These are phyloP conservation scores for Gopherus evgoodei DNA, from an alignment of 2,113 vertebrate genomes.

Conservation along the genomic window DNA sequence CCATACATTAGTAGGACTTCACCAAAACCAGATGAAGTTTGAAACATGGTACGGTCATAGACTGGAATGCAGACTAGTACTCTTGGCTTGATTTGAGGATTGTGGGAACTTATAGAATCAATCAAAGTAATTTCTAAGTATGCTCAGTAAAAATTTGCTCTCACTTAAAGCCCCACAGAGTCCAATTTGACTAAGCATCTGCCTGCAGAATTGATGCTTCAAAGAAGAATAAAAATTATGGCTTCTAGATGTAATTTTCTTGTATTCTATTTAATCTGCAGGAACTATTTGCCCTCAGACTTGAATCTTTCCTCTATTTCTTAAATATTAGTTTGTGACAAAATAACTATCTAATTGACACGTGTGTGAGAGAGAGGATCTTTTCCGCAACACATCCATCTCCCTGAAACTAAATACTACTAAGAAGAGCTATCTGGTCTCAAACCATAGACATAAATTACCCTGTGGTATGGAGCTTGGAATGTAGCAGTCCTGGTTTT, in stretches of 20 bases:
- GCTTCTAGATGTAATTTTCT: not conserved
- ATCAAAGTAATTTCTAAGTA: not conserved
- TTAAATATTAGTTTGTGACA: not conserved
- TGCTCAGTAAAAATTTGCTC: not conserved
- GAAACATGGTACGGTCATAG: not conserved
- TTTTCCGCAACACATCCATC: not conserved
- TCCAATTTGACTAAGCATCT: not conserved
- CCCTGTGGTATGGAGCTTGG: not conserved
- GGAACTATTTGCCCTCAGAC: not conserved
- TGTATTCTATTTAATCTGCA: not conserved
- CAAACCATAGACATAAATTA: not conserved
- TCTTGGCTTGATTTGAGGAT: accelerated
- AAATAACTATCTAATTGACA: not conserved
- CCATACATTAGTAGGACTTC: not conserved
- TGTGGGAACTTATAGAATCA: not conserved
- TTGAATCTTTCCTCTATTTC: not conserved
- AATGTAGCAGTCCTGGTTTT: not conserved
- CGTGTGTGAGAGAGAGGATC: not conserved
- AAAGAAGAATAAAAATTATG: not conserved
- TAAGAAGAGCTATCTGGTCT: not conserved
- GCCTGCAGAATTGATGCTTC: not conserved
- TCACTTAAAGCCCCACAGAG: not conserved
- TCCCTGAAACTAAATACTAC: not conserved
- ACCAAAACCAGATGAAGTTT: not conserved
- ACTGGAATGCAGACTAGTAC: not conserved